Evolutionary conservation across 2,797 vertebrate genomes (phyloP), one percentile per base, ranked within the genome.

Genomic region (Craterocephalus amniculus): DNA sequence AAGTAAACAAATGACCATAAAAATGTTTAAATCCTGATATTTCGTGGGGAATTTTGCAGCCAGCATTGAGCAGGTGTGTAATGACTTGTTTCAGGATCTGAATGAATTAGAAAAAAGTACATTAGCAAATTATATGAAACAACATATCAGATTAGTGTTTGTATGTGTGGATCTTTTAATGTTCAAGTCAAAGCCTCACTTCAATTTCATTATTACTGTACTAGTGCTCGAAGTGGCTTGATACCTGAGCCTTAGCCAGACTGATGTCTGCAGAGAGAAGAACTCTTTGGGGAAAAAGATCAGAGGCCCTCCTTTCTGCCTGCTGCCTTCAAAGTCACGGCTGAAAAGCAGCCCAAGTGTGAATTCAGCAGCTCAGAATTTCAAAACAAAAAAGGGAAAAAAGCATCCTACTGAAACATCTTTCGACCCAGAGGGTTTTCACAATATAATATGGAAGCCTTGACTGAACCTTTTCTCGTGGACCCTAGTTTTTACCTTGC

Each of bases 311-410:
- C 71, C 86, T 88, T 86, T 90, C 84, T 85, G 79, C 87, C 81
- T 83, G 82, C 83, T 88, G 87, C 81, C 88, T 94, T 93, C 89
- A 92, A 93, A 94, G 90, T 81, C 64, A 81, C 48, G 69, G 79
- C 90, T 92, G 83, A 85, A 90, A 93, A 90, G 88, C 79, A 90
- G 82, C 85, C 81, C 76, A 67, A 86, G 87, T 87, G 73, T 81
- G 81, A 92, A 88, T 88, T 92, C 82, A 85, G 81, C 76, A 68
- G 77, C 89, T 88, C 85, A 69, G 87, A 90, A 88, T 91, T 89
- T 90, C 77, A 87, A 91, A 91, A 91, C 80, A 91, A 88, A 89
- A 78, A 72, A 45, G 61, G 13, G 13, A 70, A 82, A 79, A 82
- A 79, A 58, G 56, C 52, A 72, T 78, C 69, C 72, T 27, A 56